Evolutionary conservation across 2,113 vertebrate genomes (phyloP).

Genomic region (Limanda limanda): DNA sequence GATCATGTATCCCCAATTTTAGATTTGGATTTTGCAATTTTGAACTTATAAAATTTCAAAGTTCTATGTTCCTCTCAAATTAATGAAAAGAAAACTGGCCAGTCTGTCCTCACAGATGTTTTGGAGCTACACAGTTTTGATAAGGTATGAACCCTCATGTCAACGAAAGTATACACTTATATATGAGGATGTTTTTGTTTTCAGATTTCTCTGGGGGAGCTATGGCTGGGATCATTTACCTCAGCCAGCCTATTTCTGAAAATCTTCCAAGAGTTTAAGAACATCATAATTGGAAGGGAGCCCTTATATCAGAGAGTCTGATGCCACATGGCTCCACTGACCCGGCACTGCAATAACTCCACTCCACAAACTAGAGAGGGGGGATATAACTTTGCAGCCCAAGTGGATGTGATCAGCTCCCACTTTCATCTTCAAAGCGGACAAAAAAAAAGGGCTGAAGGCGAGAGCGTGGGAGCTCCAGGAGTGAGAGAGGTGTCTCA

Average conservation of each 20-base stretch:
- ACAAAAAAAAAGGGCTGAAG: constrained; percentile 10
- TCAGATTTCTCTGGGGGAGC: not conserved
- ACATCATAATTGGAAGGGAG: constrained; percentile 16
- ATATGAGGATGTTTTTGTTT: not conserved
- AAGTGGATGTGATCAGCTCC: constrained; percentile 52
- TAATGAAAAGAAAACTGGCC: too few species aligned
- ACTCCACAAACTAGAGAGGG: constrained; percentile 36
- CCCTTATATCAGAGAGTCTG: constrained; percentile 3
- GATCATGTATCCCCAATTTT: too few species aligned
- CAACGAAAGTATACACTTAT: not conserved
- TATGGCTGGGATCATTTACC: too few species aligned
- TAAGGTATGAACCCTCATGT: too few species aligned
- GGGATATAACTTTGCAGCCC: constrained; percentile 29
- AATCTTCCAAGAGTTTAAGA: not conserved
- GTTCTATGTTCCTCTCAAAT: too few species aligned
- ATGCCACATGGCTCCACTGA: constrained; percentile 18
- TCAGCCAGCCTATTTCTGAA: not conserved
- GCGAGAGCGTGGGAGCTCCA: constrained; percentile 20
- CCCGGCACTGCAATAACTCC: constrained; percentile 19
- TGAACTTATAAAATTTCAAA: rapidly evolving
- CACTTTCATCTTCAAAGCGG: constrained; percentile 73
- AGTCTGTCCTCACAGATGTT: too few species aligned
- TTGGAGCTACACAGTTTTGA: too few species aligned
- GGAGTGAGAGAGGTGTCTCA: constrained; percentile 37
- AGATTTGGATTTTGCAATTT: too few species aligned